Evolutionary conservation across 2,113 vertebrate species (phyloP), one percentile per base, ranked within the genome.

Genomic region (Hippoglossus stenolepis): DNA sequence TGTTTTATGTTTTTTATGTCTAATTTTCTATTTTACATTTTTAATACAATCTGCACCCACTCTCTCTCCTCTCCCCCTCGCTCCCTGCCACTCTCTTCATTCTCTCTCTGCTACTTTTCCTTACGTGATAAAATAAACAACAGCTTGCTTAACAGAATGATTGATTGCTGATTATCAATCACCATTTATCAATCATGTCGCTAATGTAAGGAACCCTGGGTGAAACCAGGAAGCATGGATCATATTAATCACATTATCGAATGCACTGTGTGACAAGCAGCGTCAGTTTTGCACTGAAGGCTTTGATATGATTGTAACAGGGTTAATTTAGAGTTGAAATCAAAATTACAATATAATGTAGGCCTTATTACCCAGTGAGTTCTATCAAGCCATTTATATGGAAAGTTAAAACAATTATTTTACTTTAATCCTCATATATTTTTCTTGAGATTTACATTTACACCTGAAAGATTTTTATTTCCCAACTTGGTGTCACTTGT

Each of bases 41-140:
- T 75, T 31, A 20, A 15, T 24, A 5, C 45, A 49, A 24, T 53
- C 15, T 23, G 15, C 17, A 26, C 49, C 18, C 17, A 66, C 5
- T 6, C 40, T 17, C 45, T 21, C n/a, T 18, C 13, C 18, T 18
- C 12, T 28, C 24, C 11, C 3, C 23, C 3, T 21, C 38, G n/a
- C 15, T 35, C 45, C 31, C 31, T 31, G 6, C 31, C 31, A 31
- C 6, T 38, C 47, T 65, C 9, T 40, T n/a, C 2, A 18, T 31
- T 56, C 15, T 45, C 51, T 54, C 43, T 40, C 65, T 15, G 15
- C 21, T 26, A 5, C n/a, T 15, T n/a, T 62, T 26, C 65, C 23
- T 18, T 31, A 17, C 59, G 12, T 79, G 56, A 31, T 63, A 23
- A 43, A 83, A 53, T 51, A 74, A 74, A 72, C 53, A 45, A 20